Base-by-base conservation (phyloP, 1,140 invertebrate species). In the Drosophila neocordata region DNA sequence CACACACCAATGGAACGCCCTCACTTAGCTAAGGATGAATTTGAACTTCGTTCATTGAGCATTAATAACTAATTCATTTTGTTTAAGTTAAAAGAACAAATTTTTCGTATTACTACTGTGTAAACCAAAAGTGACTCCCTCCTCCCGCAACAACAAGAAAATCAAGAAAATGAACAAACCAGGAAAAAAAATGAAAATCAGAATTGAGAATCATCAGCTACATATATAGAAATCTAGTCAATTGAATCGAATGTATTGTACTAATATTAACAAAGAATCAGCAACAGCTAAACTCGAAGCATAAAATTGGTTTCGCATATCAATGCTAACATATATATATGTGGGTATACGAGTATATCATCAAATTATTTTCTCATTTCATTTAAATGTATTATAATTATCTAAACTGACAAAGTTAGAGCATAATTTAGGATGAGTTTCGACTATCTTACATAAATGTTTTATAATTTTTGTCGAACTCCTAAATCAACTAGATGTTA, bases 241-340 rank as follows among this genome's bases (percentile, higher is more conserved):
- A 87, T 87, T 87, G 82, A 87, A 87, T 87, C 82, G 75, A 87
- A 88, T 87, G 79, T 82, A 87, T 88, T 87, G 74, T 68, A 87
- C 83, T 79, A 87, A 85, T 75, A 69, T 57, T 87, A 78, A 76
- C 51, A 64, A 55, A 64, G 56, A 73, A 44, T 31, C 55, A 64
- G 56, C 58, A 52, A 38, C 58, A 66, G 58, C 35, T 66, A 48
- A 73, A 68, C 41, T 57, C 52, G 68, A 71, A 59, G 22, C 69
- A 41, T 41, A 60, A 57, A 27, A 78, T 87, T 87, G 75, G 83
- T 87, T 87, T 87, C 68, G 82, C 82, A 87, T 87, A 87, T 87
- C 78, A 59, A 61, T 63, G 66, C 65, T 62, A 77, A 73, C 69
- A 73, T 68, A 51, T 67, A 65, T 66, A 41, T n/a, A 41, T 41